Conservation (phyloP, 2,113 vertebrate genomes). For the Chamaea fasciata region DNA sequence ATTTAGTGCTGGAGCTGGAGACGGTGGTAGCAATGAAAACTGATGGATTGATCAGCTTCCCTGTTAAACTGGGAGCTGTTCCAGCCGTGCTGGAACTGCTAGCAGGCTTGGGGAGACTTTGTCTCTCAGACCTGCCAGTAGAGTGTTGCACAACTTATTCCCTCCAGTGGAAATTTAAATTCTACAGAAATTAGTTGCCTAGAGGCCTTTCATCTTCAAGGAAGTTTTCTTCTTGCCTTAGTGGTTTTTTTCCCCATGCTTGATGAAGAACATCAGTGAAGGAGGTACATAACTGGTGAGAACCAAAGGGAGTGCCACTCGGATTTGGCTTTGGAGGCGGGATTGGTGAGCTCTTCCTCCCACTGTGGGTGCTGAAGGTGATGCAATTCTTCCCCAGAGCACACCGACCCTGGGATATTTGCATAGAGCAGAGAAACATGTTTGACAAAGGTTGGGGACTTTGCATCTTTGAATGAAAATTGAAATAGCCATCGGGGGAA, state of each 20-base stretch:
- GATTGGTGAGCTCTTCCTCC: neutral
- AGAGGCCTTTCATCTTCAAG: neutral
- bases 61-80: neutral
- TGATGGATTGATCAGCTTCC: neutral
- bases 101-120: neutral
- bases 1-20: neutral
- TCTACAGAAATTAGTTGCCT: constrained; percentile 1
- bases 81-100: neutral
- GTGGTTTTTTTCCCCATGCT: neutral
- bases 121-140: neutral
- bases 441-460: neutral
- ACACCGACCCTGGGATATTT: neutral
- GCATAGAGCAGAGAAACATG: neutral
- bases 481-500: neutral
- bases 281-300: neutral
- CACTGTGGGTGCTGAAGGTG: neutral
- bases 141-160: neutral
- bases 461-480: neutral
- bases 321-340: neutral
- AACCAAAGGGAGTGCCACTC: neutral
- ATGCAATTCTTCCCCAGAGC: neutral
- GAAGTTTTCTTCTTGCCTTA: neutral
- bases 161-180: neutral
- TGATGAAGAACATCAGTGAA: neutral
- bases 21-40: neutral